phyloP scores from a whole-genome alignment of 2,888 invertebrate species.

The Unio pictorum region DNA sequence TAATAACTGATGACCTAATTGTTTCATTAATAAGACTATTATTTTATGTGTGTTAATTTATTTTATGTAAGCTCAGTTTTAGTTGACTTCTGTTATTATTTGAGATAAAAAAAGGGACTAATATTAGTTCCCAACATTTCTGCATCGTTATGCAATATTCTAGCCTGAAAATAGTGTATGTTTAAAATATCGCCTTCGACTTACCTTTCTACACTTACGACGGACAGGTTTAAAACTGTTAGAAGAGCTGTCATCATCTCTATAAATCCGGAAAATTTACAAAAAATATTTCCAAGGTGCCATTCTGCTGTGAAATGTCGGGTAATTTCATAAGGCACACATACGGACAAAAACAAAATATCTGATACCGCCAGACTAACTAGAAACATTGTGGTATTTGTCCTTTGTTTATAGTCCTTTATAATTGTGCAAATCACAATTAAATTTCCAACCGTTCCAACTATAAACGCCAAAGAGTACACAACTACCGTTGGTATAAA shows the following conservation, averaged over 20 bases:
- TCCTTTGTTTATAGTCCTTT: constrained; percentile 67
- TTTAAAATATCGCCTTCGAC: constrained; percentile 9
- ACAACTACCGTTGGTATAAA: constrained; percentile 50
- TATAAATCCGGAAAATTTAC: constrained; percentile 72
- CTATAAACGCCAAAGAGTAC: constrained; percentile 62
- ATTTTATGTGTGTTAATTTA: no score
- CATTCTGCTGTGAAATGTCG: constrained; percentile 71
- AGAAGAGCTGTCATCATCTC: constrained; percentile 73
- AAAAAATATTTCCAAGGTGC: constrained; percentile 70
- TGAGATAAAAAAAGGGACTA: no score
- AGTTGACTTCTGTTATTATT: no score
- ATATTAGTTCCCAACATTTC: no score
- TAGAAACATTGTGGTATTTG: constrained; percentile 63
- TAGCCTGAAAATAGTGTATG: not conserved
- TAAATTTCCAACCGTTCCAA: constrained; percentile 72
- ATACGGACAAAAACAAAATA: constrained; percentile 71
- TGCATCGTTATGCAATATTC: no score
- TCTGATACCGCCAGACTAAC: constrained; percentile 70
- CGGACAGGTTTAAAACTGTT: constrained; percentile 73
- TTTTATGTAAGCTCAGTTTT: no score
- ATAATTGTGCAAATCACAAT: constrained; percentile 71
- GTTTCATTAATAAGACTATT: no score
- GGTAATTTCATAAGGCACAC: constrained; percentile 72
- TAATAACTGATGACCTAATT: no score
- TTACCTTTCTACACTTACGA: constrained; percentile 74